phyloP scores from a whole-genome alignment of 2,797 vertebrate genomes.

The Acanthiza pusilla region DNA sequence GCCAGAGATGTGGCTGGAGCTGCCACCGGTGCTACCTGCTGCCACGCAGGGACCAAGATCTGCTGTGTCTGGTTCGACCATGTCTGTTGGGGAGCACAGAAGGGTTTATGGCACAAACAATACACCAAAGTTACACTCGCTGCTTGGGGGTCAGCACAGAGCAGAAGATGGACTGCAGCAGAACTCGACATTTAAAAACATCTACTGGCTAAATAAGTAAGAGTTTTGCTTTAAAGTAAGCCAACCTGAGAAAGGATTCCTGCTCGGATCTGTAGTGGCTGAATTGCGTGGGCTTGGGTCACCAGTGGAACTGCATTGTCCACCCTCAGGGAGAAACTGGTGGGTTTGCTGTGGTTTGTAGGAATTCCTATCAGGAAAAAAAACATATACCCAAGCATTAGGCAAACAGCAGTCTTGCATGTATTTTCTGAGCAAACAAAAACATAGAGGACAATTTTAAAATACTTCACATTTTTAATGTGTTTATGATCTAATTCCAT shows the following conservation, averaged over 20 bases:
- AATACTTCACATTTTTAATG: not conserved
- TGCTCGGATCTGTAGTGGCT: conserved; percentile 92
- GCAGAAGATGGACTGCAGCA: not conserved
- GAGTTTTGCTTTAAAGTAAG: not conserved
- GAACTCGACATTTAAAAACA: not conserved
- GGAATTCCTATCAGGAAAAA: conserved; percentile 81
- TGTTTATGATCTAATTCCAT: not conserved
- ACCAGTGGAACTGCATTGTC: conserved; percentile 91
- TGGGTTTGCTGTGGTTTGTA: conserved; percentile 85
- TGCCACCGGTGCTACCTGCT: conserved; percentile 88
- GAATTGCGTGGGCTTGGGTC: conserved; percentile 90
- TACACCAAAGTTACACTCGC: fast-evolving
- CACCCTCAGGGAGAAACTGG: conserved; percentile 89
- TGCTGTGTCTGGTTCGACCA: conserved; percentile 94
- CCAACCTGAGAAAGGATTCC: conserved; percentile 93
- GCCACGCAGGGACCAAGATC: conserved; percentile 94
- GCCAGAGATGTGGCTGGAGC: conserved; percentile 83
- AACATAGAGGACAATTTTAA: not conserved
- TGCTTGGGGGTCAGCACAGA: not conserved
- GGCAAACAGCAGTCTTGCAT: not conserved
- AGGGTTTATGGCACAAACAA: not conserved
- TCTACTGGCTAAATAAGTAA: not conserved
- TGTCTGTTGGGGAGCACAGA: conserved; percentile 71
- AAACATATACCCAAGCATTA: not conserved
- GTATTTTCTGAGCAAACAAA: not conserved